Evolutionary conservation across 2,113 vertebrate genomes (phyloP).

Genomic region (Galeopterus variegatus): DNA sequence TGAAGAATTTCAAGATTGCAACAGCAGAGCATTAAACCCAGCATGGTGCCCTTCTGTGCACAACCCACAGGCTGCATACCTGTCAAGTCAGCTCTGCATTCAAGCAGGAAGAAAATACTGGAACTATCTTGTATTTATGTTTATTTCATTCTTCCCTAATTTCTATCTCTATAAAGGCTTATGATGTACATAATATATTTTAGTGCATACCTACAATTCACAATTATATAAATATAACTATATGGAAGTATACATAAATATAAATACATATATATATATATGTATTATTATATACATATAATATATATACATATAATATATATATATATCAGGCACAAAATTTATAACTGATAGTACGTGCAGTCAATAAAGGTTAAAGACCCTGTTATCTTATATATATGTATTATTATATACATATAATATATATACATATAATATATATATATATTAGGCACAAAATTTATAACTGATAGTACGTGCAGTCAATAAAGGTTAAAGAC

Average conservation of each 20-base stretch:
- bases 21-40: not conserved
- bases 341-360: not conserved
- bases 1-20: not conserved
- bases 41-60: not conserved
- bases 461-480: not conserved
- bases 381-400: not conserved
- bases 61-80: too few relatives aligned
- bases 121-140: not conserved
- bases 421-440: not conserved
- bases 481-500: not conserved
- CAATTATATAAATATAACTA: not conserved
- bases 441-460: slow-evolving; percentile 16
- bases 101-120: not conserved
- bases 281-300: too few relatives aligned
- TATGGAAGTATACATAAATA: too few relatives aligned
- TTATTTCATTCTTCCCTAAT: not conserved
- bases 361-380: not conserved
- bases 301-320: too few relatives aligned
- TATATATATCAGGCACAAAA: slow-evolving; percentile 12
- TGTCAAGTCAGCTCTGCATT: not conserved
- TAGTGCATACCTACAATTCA: not conserved
- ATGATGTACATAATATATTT: not conserved
- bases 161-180: not conserved
- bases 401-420: too few relatives aligned
- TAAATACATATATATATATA: too few relatives aligned